Evolutionary conservation across 2,113 vertebrate genomes (phyloP), one percentile per base, ranked within the genome.

Genomic region (Charadrius vociferus): DNA sequence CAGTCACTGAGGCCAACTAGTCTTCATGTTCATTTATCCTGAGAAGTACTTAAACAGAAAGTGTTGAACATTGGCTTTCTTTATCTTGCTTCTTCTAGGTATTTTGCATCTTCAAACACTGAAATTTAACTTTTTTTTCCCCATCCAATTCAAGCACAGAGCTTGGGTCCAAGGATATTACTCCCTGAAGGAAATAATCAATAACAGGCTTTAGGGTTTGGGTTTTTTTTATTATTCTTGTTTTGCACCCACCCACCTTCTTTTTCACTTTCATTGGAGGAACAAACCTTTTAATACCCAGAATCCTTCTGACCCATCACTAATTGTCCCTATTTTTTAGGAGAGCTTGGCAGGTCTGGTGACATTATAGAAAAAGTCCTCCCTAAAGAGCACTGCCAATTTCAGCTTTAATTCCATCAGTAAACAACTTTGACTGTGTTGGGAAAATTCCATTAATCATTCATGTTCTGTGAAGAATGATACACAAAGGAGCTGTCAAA

Each of bases 391-490:
- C 96, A 95, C 93, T 98, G 98, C 98, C 98, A 98, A 96, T 97
- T 98, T 98, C 97, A 98, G 96, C 93, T 97, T 98, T 98, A 97
- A 98, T 98, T 98, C 98, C 96, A 96, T 98, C 98, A 98, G 98
- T 98, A 98, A 98, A 98, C 98, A 98, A 97, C 97, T 98, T 97
- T 96, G 98, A 98, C 97, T 95, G 97, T 97, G 97, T 97, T 98
- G 97, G 97, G 97, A 97, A 98, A 98, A 98, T 98, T 98, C 98
- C 98, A 98, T 98, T 98, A 98, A 98, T 98, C 98, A 98, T 98
- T 98, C 97, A 98, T 97, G 98, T 98, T 97, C 97, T 97, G 93
- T 79, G 88, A 98, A 98, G 97, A 98, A 98, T 96, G 96, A 97
- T 97, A 97, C 98, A 98, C 98, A 98, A 98, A 98, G 97, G 98